phyloP scores from a whole-genome alignment of 2,888 invertebrate genomes.

The Cephus nigrinus region DNA sequence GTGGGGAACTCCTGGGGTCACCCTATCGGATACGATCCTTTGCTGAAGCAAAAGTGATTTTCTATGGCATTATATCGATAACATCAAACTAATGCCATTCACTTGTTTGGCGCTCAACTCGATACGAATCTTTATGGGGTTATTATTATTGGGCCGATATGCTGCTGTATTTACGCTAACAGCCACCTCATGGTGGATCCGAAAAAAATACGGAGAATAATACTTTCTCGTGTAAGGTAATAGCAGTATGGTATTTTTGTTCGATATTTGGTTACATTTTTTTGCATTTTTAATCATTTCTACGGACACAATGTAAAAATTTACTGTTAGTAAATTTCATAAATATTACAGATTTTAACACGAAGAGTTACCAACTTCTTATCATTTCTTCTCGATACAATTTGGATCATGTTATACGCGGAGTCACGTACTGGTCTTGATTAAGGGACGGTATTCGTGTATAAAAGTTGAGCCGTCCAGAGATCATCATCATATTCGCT shows the following conservation, averaged over 20 bases:
- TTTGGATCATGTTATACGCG: background rate
- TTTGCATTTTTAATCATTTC: background rate
- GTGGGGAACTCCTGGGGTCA: conserved; percentile 32
- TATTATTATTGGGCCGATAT: conserved; percentile 32
- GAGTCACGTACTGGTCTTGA: background rate
- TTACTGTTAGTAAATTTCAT: background rate
- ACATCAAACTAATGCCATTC: conserved; percentile 60
- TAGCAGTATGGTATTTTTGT: background rate
- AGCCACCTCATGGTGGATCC: background rate
- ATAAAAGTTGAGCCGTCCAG: background rate
- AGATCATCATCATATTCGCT: background rate
- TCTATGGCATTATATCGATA: conserved; percentile 55
- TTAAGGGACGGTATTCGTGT: background rate
- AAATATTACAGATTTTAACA: background rate
- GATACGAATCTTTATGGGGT: conserved; percentile 55
- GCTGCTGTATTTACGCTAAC: conserved; percentile 7
- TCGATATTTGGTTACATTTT: background rate
- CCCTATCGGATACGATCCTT: conserved; percentile 38
- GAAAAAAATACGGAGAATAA: background rate
- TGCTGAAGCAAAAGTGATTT: conserved; percentile 57
- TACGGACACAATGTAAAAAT: background rate
- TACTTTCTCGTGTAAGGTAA: background rate
- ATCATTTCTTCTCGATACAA: background rate
- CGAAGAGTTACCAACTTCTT: background rate
- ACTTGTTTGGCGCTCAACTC: conserved; percentile 50